These are phyloP conservation scores for Dryobates pubescens DNA, from an alignment of 2,797 vertebrate species.

Conservation along the genomic window DNA sequence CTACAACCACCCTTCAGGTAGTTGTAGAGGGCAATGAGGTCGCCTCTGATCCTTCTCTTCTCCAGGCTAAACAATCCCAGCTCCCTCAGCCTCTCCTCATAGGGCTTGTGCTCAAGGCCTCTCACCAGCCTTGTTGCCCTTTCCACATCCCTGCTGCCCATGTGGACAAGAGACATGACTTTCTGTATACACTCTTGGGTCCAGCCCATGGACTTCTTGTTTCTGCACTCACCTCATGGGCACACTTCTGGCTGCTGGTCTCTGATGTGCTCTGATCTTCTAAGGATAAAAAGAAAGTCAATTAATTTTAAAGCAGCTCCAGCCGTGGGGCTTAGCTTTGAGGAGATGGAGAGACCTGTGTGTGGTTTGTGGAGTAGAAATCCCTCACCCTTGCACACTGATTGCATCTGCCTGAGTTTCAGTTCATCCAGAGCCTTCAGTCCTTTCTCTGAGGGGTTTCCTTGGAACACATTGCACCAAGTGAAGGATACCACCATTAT, in stretches of 20 bases:
- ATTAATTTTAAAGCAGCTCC: neutral
- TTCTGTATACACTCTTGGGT: accelerated
- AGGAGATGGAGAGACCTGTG: neutral
- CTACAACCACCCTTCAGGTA: too few relatives aligned
- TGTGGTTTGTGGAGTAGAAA: neutral
- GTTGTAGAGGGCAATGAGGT: too few relatives aligned
- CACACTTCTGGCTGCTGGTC: neutral
- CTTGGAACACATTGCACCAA: neutral
- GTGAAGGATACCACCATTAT: neutral
- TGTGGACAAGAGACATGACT: accelerated
- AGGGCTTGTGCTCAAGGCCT: too few relatives aligned
- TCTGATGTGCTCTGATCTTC: neutral
- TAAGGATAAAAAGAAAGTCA: neutral
- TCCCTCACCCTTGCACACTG: accelerated
- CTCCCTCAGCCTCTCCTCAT: too few relatives aligned
- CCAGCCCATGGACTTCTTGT: accelerated
- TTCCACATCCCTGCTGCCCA: neutral
- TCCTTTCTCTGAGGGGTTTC: neutral
- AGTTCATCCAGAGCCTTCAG: neutral
- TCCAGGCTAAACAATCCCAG: too few relatives aligned
- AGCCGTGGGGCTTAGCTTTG: neutral
- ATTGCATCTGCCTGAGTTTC: neutral
- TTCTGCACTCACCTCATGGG: neutral
- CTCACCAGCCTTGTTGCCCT: too few relatives aligned
- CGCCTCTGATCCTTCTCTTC: too few relatives aligned